Percentiles rank a stretch among this genome's conserved stretches.
Conservation (phyloP, 2,888 invertebrate genomes). For the Brachylomia viminalis region DNA sequence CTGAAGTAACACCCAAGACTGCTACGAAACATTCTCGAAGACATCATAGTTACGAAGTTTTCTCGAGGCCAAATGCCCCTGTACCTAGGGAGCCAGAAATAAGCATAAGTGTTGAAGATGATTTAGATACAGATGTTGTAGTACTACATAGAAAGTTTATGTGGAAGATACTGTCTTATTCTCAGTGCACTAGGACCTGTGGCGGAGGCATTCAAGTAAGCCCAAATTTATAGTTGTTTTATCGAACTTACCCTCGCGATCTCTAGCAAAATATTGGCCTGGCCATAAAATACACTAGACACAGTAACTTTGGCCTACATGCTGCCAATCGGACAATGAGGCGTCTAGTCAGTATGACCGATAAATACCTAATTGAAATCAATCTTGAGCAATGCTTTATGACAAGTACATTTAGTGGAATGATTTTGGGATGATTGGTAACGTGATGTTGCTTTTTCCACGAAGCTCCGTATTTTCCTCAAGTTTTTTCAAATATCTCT, state of each 20-base stretch:
- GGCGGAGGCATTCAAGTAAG: slow-evolving; percentile 94
- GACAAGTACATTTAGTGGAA: slow-evolving; percentile 23
- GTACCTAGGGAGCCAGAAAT: slow-evolving; percentile 73
- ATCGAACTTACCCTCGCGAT: background rate
- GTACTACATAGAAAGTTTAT: slow-evolving; percentile 89
- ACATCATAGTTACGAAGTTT: slow-evolving; percentile 80
- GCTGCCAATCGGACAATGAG: slow-evolving; percentile 59
- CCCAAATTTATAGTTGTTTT: background rate
- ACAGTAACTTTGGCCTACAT: slow-evolving; percentile 64
- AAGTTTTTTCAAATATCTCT: background rate
- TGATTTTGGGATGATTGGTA: slow-evolving; percentile 42
- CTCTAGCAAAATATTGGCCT: slow-evolving; percentile 18
- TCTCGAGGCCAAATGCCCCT: slow-evolving; percentile 67
- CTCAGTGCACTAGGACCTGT: slow-evolving; percentile 95
- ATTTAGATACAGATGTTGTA: slow-evolving; percentile 79
- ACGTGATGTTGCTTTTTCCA: slow-evolving; percentile 25
- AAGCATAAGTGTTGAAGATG: slow-evolving; percentile 72
- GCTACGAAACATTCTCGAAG: slow-evolving; percentile 81
- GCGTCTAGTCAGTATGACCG: slow-evolving; percentile 61
- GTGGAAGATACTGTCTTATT: slow-evolving; percentile 95
- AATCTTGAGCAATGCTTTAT: slow-evolving; percentile 60
- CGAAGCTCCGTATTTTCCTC: slow-evolving; percentile 15
- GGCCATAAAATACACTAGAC: slow-evolving; percentile 43
- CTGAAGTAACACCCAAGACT: slow-evolving; percentile 71
- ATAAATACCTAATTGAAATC: slow-evolving; percentile 66